Conservation (phyloP, 2,888 invertebrate species). For the Rhagonycha lutea region DNA sequence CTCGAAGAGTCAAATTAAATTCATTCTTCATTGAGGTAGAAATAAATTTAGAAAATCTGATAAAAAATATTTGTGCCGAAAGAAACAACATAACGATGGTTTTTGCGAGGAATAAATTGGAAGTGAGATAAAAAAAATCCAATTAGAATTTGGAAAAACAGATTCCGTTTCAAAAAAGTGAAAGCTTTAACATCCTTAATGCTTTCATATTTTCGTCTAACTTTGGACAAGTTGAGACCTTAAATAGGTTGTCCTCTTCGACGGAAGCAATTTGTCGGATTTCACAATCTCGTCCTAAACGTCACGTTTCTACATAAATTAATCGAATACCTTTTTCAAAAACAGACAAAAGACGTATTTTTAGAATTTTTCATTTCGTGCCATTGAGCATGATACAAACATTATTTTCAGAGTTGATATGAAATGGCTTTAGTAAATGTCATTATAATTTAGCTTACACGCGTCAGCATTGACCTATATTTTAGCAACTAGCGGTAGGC, state of each 20-base stretch:
- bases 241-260: conserved; percentile 26
- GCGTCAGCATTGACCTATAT: conserved; percentile 20
- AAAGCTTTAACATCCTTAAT: conserved; percentile 12
- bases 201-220: conserved; percentile 25
- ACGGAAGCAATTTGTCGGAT: conserved; percentile 31
- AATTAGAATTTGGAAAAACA: background rate
- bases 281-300: conserved; percentile 31
- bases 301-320: conserved; percentile 31
- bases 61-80: background rate
- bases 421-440: background rate
- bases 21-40: background rate
- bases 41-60: background rate
- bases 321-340: conserved; percentile 30
- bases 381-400: background rate
- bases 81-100: background rate
- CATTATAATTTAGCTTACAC: conserved; percentile 4
- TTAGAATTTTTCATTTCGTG: background rate
- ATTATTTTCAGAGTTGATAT: background rate
- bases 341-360: background rate
- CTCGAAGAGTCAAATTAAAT: background rate
- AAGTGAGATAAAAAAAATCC: background rate
- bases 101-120: background rate
- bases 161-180: conserved; percentile 3
- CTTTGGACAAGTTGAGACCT: conserved; percentile 25
- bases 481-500: conserved; percentile 14